Base-by-base conservation (phyloP, 2,888 invertebrate genomes). In the Campoplex capitator region DNA sequence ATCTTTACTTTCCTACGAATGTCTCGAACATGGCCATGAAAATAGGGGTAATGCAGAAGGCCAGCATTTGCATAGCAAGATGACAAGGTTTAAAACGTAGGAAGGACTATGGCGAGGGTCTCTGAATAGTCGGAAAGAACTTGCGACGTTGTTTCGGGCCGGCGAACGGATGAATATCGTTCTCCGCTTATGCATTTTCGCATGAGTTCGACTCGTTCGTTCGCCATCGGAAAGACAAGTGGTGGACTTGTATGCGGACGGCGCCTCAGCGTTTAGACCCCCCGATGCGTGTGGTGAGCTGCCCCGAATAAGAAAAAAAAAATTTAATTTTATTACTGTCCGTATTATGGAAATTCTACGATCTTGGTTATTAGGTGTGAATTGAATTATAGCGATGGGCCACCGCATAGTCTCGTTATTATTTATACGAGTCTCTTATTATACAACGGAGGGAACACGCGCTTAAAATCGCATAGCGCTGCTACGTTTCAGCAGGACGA, bases 361-460 rank as follows among this genome's bases (percentile, higher is more conserved):
- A 90, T 89, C 90, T 89, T 90, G 88, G 91, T 93, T 93, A 93
- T 93, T 92, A 93, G 93, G 93, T 92, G 93, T 93, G 92, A 93
- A 93, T 93, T 92, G 93, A 93, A 93, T 93, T 93, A 93, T 92
- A 92, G 93, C 88, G 80, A 81, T 54, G 86, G 87, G 83, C 84
- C 86, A 86, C 79, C 77, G 83, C 76, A 84, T 78, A 90, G 90
- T 82, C 89, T 89, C 90, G 89, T 92, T 87, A 84, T 88, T 92
- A 92, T 92, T 92, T 92, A 92, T 92, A 85, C 76, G 67, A 85
- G 42, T 32, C 62, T 32, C 32, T 62, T 62, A 62, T 32, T 42
- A 65, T 65, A 67, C 74, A 77, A 81, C 71, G 54, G n/a, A 75
- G 68, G 62, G 42, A 67, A 38, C 68, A 38, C 71, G 58, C 76